Evolutionary conservation across 2,888 invertebrate genomes (phyloP), one percentile per base, ranked within the genome.

Genomic region (Cephus pygmeus): DNA sequence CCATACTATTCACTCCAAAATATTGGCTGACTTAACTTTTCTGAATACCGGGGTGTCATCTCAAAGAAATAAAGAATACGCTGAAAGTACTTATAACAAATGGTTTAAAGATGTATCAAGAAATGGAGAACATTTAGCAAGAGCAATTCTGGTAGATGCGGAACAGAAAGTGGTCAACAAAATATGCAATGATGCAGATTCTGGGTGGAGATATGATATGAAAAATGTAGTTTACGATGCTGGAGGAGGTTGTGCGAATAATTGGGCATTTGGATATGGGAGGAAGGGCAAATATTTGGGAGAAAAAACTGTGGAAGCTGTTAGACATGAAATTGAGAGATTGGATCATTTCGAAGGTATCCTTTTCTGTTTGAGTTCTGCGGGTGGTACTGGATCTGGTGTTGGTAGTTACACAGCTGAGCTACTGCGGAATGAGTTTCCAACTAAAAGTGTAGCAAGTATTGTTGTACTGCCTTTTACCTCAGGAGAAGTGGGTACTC

Each of bases 381-480:
- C 92, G 15, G 93, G 93, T 73, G 93, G 93, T 23, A 93, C 93
- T 2, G 93, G 93, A 31, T 93, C 93, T 15, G 93, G 93, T 9
- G 90, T 93, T 34, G 93, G 93, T 9, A 92, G 92, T 83, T 90
- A 85, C 82, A 86, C 92, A 34, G 87, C 91, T 69, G 92, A 93
- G 85, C 80, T 88, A 73, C 77, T 93, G 9, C 87, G 91, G 1
- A 89, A 92, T 73, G 91, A 92, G 80, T 93, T 92, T 82, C 90
- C 92, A 4, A 91, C 91, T n/a, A 93, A 92, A 85, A 88, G 86
- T 69, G 90, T 93, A 23, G 82, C 92, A 11, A 90, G 89, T 78
- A 87, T 89, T 40, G 85, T 92, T 11, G 88, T 93, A 34, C 85
- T 93, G 73, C 93, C 93, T 1, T 93, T 92, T 85, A 80, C 86